phyloP scores from a whole-genome alignment of 2,113 vertebrate species.

The Prinia subflava region DNA sequence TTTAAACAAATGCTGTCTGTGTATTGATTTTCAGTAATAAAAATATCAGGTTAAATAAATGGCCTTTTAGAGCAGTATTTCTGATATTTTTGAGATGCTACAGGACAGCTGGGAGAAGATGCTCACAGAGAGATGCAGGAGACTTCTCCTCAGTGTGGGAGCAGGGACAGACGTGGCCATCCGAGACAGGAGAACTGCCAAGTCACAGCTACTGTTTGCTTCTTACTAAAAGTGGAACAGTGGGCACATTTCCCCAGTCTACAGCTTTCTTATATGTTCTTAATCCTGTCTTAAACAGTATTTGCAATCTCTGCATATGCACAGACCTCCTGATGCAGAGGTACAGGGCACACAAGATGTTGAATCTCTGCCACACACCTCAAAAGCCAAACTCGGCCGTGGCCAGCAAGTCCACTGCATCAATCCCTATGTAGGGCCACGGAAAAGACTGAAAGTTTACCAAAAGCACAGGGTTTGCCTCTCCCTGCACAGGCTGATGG shows the following conservation, averaged over 20 bases:
- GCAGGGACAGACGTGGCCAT: neutral
- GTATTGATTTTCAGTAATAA: neutral
- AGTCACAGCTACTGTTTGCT: neutral
- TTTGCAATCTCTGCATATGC: neutral
- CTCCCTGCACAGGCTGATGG: neutral
- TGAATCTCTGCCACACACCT: neutral
- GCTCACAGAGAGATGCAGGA: neutral
- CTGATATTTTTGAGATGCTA: neutral
- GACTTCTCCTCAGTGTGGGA: neutral
- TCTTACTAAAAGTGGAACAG: neutral
- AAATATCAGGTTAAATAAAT: neutral
- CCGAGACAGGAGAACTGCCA: neutral
- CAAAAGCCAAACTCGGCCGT: neutral
- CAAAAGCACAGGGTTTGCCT: neutral
- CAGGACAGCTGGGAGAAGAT: neutral
- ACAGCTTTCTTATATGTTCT: neutral
- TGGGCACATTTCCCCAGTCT: neutral
- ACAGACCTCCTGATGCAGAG: neutral
- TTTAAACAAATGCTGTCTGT: neutral
- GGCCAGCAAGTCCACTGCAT: neutral
- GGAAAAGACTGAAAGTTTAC: neutral
- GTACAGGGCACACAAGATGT: neutral
- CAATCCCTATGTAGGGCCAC: neutral
- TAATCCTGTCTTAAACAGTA: neutral
- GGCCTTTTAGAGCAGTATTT: neutral